phyloP scores from a whole-genome alignment of 2,888 invertebrate species.

The Rhyacophila evoluta region DNA sequence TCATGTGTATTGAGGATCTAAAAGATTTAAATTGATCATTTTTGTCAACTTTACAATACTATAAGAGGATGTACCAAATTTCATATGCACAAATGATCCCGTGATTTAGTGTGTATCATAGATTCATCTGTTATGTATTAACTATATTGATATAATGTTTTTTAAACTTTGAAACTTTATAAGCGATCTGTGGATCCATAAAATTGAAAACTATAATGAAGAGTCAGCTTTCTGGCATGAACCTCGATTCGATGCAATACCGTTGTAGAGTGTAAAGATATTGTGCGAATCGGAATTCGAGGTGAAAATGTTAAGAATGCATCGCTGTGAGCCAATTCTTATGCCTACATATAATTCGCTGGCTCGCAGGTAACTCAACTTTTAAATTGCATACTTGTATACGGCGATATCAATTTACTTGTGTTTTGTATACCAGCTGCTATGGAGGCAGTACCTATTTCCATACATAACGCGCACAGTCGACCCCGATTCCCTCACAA shows the following conservation, averaged over 20 bases:
- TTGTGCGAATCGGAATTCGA: not conserved
- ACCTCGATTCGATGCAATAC: not conserved
- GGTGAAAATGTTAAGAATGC: not conserved
- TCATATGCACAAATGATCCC: no score
- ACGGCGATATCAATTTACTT: not conserved
- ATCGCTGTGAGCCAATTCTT: not conserved
- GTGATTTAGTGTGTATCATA: no score
- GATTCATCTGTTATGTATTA: no score
- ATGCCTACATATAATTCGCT: not conserved
- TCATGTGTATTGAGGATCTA: no score
- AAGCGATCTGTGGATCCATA: no score
- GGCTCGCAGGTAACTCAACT: not conserved
- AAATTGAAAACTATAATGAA: no score
- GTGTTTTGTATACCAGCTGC: not conserved
- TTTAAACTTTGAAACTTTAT: no score
- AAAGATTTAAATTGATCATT: no score
- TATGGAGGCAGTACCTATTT: not conserved
- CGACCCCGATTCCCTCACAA: constrained; percentile 41
- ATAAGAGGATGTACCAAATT: no score
- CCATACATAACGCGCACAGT: not conserved
- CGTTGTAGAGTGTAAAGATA: not conserved
- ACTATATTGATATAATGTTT: no score
- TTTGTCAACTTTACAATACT: no score
- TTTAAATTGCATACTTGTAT: not conserved
- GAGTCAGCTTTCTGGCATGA: not conserved